phyloP scores from a whole-genome alignment of 2,113 vertebrate genomes.

The Meleagris gallopavo region DNA sequence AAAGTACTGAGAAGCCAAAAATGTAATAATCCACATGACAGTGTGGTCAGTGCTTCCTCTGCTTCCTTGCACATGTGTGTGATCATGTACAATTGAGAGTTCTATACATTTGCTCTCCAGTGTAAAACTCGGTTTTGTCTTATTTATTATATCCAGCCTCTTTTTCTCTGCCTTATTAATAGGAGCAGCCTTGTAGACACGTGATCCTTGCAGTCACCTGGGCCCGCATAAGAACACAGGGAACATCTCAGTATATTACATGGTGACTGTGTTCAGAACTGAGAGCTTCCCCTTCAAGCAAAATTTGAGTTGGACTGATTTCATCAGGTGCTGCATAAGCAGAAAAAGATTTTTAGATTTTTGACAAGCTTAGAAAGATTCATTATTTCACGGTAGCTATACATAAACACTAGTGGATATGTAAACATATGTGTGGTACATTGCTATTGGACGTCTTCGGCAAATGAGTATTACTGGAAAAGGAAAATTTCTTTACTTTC shows the following conservation, averaged over 20 bases:
- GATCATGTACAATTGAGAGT: neutral
- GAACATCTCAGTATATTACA: neutral
- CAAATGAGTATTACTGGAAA: neutral
- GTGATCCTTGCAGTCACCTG: neutral
- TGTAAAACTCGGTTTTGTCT: neutral
- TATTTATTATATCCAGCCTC: neutral
- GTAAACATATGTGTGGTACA: neutral
- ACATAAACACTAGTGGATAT: neutral
- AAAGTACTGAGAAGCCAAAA: neutral
- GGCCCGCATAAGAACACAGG: neutral
- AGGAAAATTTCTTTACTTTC: neutral
- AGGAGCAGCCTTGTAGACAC: neutral
- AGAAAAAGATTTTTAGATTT: neutral
- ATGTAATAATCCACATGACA: neutral
- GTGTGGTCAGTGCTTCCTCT: neutral
- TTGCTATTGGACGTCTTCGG: neutral
- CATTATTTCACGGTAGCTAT: neutral
- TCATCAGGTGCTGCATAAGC: neutral
- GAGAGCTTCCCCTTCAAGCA: neutral
- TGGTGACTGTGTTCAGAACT: neutral
- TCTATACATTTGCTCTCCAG: neutral
- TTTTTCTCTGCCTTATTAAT: neutral
- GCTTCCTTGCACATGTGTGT: rapidly evolving
- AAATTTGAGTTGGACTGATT: neutral
- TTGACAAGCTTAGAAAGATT: neutral